Percentiles rank a stretch among this genome's conserved stretches.
Evolutionary conservation across 2,113 vertebrate species (phyloP).

Genomic region (Hemiprocne comata): DNA sequence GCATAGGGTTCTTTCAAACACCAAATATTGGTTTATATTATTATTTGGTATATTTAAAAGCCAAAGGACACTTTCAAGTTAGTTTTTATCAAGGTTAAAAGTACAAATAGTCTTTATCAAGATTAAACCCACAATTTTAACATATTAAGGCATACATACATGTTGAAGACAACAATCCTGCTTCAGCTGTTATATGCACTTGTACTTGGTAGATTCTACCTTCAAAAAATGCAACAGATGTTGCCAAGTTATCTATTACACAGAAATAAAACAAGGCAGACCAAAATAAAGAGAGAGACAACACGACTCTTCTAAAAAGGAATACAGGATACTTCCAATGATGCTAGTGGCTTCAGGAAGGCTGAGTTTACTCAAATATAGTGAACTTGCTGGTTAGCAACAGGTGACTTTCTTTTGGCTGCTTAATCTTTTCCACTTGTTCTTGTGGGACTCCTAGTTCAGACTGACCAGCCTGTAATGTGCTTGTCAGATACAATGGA

Average conservation of each 20-base stretch:
- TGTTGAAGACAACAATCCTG: neutral
- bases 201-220: neutral
- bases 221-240: neutral
- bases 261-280: neutral
- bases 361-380: neutral
- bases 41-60: neutral
- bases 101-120: neutral
- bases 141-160: rapidly evolving
- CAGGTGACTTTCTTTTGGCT: neutral
- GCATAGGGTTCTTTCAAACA: neutral
- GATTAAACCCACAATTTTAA: neutral
- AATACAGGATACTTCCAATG: neutral
- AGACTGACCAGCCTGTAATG: neutral
- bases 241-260: neutral
- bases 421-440: neutral
- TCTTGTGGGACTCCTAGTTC: neutral
- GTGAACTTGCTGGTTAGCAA: neutral
- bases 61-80: neutral
- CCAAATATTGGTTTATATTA: neutral
- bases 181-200: neutral
- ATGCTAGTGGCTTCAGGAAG: neutral
- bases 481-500: rapidly evolving
- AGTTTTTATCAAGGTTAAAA: neutral
- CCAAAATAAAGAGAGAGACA: too few species aligned
- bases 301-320: neutral